A percentile compares a stretch with the other conserved stretches of the same genome.
Conservation (phyloP, 2,113 vertebrate species). For the Ursus arctos region DNA sequence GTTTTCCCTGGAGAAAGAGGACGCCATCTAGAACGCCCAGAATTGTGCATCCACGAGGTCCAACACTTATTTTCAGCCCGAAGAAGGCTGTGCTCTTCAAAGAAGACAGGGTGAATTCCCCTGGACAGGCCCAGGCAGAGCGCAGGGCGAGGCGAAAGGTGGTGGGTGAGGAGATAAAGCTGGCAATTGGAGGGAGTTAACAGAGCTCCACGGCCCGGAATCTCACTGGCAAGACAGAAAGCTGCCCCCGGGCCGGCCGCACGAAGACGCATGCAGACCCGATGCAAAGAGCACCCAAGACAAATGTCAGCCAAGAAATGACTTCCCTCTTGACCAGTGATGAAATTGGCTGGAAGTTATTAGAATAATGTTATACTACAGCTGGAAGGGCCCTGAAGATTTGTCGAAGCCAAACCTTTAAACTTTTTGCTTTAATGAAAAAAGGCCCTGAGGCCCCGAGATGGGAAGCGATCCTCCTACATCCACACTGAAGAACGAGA, state of each 20-base stretch:
- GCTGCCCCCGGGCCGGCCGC: neutral
- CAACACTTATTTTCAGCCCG: neutral
- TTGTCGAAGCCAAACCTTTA: neutral
- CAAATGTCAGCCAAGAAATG: neutral
- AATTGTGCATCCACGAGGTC: neutral
- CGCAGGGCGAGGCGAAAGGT: neutral
- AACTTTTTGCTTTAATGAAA: neutral
- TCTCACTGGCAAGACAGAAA: neutral
- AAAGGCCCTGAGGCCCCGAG: neutral
- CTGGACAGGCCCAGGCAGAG: neutral
- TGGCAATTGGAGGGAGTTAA: neutral
- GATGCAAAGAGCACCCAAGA: neutral
- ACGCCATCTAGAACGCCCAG: neutral
- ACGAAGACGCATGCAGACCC: neutral
- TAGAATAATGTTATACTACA: neutral
- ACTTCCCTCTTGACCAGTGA: neutral
- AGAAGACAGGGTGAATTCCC: slow-evolving; percentile 31
- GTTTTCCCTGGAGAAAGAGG: neutral
- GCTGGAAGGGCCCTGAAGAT: neutral
- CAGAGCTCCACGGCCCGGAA: neutral
- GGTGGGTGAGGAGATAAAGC: neutral
- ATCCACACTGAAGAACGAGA: neutral
- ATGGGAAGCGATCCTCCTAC: neutral
- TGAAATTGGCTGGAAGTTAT: neutral
- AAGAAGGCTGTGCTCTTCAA: neutral